Percentiles rank a stretch among this genome's conserved stretches.
Evolutionary conservation across 1,140 invertebrate species (phyloP).

Genomic region (Lepidotrigona ventralis): DNA sequence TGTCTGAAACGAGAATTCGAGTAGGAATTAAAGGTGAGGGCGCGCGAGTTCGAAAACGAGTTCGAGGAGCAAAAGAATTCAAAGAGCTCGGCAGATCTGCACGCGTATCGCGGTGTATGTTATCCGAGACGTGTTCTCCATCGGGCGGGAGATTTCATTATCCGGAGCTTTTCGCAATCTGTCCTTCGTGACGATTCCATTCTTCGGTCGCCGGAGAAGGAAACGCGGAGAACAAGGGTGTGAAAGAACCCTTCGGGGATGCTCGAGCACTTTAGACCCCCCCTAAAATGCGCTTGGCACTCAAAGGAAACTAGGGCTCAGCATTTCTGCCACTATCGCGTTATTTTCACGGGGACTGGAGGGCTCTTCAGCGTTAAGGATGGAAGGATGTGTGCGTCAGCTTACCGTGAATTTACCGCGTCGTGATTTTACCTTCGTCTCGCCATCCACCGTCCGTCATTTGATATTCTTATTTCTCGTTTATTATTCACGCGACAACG

Average conservation of each 20-base stretch:
- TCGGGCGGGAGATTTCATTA: conserved; percentile 39
- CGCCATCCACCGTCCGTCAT: neutral
- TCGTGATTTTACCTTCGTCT: conserved; percentile 1
- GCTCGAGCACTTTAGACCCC: conserved; percentile 51
- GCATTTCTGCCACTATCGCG: conserved; percentile 54
- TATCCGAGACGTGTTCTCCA: neutral
- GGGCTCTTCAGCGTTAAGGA: conserved; percentile 39
- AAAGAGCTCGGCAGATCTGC: neutral
- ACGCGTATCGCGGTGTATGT: neutral
- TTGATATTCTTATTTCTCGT: neutral
- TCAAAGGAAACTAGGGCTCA: conserved; percentile 55
- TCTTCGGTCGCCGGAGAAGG: conserved; percentile 7
- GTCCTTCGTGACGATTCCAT: conserved; percentile 21
- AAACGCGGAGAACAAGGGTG: conserved; percentile 22
- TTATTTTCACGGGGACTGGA: conserved; percentile 56
- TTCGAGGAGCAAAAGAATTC: neutral
- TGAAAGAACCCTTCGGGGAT: conserved; percentile 51
- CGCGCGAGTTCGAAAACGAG: too few species aligned
- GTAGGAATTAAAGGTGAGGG: neutral
- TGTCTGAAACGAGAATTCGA: too few species aligned
- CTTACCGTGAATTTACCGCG: conserved; percentile 17
- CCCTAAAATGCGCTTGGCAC: conserved; percentile 47
- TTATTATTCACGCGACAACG: neutral
- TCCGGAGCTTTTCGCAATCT: conserved; percentile 1
- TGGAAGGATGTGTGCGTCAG: conserved; percentile 40